Percentiles rank a stretch among this genome's conserved stretches.
Conservation (phyloP, 23 tunicate species). For the Styela plicata region DNA sequence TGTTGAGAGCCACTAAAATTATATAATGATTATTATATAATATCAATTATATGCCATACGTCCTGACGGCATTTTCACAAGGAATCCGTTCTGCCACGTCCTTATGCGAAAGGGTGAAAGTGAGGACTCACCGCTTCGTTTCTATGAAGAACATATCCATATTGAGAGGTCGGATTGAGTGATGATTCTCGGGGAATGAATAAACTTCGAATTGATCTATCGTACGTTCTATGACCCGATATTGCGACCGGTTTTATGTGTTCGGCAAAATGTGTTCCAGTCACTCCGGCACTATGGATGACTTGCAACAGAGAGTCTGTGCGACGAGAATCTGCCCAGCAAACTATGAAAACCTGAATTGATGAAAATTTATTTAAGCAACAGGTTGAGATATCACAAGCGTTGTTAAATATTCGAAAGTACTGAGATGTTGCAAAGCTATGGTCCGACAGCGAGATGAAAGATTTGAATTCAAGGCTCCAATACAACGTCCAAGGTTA, state of each 20-base stretch:
- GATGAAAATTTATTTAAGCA: no score
- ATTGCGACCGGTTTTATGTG: conserved; percentile 71
- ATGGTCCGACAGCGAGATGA: no score
- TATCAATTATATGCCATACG: no score
- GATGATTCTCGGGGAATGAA: conserved; percentile 41
- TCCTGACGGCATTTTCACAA: no score
- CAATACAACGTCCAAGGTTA: no score
- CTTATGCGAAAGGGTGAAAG: not conserved
- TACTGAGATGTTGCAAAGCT: no score
- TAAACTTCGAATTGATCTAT: conserved; percentile 27
- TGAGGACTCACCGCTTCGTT: conserved; percentile 37
- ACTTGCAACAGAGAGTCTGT: conserved; percentile 31
- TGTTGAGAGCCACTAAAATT: no score
- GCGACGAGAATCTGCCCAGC: conserved; percentile 28
- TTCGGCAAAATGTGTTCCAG: conserved; percentile 53
- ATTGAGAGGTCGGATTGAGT: conserved; percentile 19
- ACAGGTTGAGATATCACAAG: no score
- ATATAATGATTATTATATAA: no score
- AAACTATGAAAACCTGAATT: conserved; percentile 50
- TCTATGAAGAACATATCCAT: conserved; percentile 43
- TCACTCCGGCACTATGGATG: conserved; percentile 47
- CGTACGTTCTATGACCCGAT: conserved; percentile 31
- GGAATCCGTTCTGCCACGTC: not conserved
- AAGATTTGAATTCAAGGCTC: no score
- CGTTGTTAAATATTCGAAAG: no score